Conservation (phyloP, 2,797 vertebrate species). For the Peromyscus attwateri region DNA sequence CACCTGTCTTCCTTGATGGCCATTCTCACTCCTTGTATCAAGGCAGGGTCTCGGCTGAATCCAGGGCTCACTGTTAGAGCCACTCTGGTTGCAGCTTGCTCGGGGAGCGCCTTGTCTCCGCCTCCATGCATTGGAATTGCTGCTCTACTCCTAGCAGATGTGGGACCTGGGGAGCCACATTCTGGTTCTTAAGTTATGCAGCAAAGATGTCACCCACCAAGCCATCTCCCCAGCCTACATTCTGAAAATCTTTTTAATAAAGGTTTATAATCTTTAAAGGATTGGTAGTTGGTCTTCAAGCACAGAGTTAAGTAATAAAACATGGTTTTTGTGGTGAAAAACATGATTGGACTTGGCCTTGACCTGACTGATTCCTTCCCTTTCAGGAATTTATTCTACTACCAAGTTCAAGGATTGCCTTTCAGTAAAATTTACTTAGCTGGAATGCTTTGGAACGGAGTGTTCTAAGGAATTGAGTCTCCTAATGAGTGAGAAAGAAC, state of each 20-base stretch:
- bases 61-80: background rate
- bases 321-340: constrained; percentile 65
- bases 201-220: background rate
- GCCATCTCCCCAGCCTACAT: background rate
- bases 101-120: background rate
- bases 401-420: constrained; percentile 73
- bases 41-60: background rate
- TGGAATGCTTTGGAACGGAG: constrained; percentile 68
- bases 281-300: constrained; percentile 53
- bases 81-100: background rate
- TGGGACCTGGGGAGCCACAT: background rate
- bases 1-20: background rate
- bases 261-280: constrained; percentile 45
- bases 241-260: constrained; percentile 18
- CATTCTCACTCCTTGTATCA: background rate
- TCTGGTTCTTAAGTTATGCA: too few relatives aligned
- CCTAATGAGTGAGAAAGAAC: constrained; percentile 75
- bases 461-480: constrained; percentile 71
- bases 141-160: background rate
- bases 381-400: constrained; percentile 67
- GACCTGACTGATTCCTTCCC: constrained; percentile 63
- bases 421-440: constrained; percentile 74
- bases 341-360: constrained; percentile 66
- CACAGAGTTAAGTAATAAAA: constrained; percentile 56
- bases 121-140: too few relatives aligned